Percentiles rank a stretch among this genome's conserved stretches.
Conservation (phyloP, 2,113 vertebrate species). For the Tragelaphus strepsiceros region DNA sequence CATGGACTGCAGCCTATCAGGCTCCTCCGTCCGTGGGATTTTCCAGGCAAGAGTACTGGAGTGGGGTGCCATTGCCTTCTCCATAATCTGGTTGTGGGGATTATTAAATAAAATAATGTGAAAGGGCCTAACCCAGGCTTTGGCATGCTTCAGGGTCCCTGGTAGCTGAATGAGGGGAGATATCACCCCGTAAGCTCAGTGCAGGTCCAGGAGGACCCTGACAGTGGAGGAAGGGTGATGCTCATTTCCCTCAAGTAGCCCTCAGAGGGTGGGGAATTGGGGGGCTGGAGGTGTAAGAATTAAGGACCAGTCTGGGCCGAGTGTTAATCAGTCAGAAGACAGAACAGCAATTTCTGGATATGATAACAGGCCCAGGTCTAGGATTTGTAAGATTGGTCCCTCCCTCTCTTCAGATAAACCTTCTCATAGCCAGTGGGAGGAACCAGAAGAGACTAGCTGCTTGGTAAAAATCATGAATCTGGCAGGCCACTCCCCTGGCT, state of each 20-base stretch:
- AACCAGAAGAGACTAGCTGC: background rate
- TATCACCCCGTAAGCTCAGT: background rate
- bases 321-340: background rate
- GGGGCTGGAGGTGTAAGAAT: background rate
- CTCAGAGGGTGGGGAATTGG: background rate
- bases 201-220: background rate
- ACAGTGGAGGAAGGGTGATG: background rate
- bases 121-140: fast-evolving
- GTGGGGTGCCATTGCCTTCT: too few species aligned
- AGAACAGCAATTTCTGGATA: background rate
- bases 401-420: background rate
- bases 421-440: background rate
- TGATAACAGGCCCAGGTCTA: background rate
- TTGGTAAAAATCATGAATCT: background rate
- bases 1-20: too few species aligned
- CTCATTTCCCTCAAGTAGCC: background rate
- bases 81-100: too few species aligned
- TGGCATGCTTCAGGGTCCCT: background rate
- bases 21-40: too few species aligned
- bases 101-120: background rate
- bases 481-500: background rate
- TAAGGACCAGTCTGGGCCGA: background rate
- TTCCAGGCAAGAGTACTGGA: too few species aligned
- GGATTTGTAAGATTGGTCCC: background rate
- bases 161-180: background rate